phyloP scores from a whole-genome alignment of 2,888 invertebrate genomes.

The Stenodema calcarata region DNA sequence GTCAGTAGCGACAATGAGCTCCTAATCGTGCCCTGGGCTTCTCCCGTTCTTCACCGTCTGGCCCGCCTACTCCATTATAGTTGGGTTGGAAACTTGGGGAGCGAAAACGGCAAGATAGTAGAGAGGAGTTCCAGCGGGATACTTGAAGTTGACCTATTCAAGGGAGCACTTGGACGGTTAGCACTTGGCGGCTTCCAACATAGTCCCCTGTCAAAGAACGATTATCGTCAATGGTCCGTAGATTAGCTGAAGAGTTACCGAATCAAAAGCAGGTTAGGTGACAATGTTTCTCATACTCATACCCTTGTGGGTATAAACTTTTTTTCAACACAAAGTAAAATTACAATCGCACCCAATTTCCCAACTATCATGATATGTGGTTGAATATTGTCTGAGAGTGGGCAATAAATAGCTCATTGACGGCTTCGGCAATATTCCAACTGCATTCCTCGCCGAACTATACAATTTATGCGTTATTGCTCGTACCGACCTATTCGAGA shows the following conservation, averaged over 20 bases:
- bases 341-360: too few relatives aligned
- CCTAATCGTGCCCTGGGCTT: neutral
- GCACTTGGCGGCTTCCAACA: neutral
- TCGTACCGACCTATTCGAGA: too few relatives aligned
- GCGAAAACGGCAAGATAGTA: neutral
- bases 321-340: too few relatives aligned
- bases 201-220: neutral
- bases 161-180: neutral
- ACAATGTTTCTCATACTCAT: too few relatives aligned
- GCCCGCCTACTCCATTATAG: neutral
- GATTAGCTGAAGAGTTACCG: neutral
- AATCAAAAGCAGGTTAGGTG: neutral
- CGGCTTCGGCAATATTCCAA: too few relatives aligned
- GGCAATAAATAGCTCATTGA: too few relatives aligned
- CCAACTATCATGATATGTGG: too few relatives aligned
- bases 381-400: too few relatives aligned
- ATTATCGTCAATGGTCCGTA: neutral
- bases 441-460: too few relatives aligned
- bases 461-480: too few relatives aligned
- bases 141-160: slow-evolving; percentile 16
- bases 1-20: neutral
- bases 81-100: neutral
- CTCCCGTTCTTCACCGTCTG: neutral
- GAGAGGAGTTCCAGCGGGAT: neutral
- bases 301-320: too few relatives aligned